These are phyloP conservation scores for Orestias chungarensis DNA, from an alignment of 2,797 vertebrate genomes.

Conservation along the genomic window DNA sequence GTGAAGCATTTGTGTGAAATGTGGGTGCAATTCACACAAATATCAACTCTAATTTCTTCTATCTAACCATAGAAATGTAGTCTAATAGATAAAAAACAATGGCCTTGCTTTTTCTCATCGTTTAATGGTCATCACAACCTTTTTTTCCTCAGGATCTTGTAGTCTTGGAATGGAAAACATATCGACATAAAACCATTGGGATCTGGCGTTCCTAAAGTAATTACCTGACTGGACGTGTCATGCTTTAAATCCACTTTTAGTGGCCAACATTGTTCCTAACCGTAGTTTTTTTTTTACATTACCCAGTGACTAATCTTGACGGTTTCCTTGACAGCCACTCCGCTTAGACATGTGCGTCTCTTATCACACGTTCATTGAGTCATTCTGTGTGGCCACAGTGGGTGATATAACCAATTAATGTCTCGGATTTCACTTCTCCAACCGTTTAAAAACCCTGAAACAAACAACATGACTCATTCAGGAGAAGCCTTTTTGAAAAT, in stretches of 20 bases:
- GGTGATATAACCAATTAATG: neutral
- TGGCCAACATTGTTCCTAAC: neutral
- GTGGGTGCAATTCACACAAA: neutral
- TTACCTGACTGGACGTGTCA: too few species aligned
- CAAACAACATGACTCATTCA: neutral
- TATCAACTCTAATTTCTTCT: neutral
- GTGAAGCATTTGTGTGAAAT: neutral
- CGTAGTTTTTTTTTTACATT: too few species aligned
- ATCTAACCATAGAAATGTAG: neutral
- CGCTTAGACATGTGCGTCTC: neutral
- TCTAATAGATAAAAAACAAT: neutral
- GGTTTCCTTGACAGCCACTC: neutral
- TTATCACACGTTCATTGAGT: neutral
- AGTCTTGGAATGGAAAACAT: neutral
- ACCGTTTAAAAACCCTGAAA: neutral
- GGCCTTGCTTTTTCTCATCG: neutral
- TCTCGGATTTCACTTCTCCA: neutral
- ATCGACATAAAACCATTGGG: neutral
- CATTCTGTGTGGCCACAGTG: neutral
- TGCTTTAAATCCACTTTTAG: neutral
- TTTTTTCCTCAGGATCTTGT: neutral
- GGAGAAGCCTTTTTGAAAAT: conserved; percentile 1
- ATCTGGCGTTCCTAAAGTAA: neutral
- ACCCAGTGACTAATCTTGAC: neutral
- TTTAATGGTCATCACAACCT: neutral